Base-by-base conservation (phyloP, 2,888 invertebrate species). In the Drosophila kambysellisi region DNA sequence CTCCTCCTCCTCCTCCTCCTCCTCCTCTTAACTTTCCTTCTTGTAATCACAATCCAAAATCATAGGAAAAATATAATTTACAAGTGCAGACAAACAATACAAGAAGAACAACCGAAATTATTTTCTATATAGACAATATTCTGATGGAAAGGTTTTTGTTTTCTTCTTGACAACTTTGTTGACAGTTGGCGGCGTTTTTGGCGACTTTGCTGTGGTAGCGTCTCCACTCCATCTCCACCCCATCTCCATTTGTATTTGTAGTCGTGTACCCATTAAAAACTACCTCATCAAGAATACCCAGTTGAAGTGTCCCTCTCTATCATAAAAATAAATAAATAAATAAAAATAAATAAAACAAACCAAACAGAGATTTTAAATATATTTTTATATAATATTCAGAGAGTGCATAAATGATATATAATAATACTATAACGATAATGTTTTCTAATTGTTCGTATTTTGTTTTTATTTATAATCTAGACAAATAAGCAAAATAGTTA, bases 141-240 rank as follows among this genome's bases (percentile, higher is more conserved):
- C 46, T 29, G 63, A 46, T 35, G 54, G 37, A 53, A 74, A 75
- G 61, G 54, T 70, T 74, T 64, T 51, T 41, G 37, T 70, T 65
- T 74, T 54, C 54, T 59, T 62, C 63, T 59, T 63, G 54, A 56
- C 74, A 74, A 74, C 68, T 74, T 74, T 74, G 74, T 68, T 74
- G 68, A 68, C 74, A 74, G 62, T 74, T 68, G 68, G 58, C 30
- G 62, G 51, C 51, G 48, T 74, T 68, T 74, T 51, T 46, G 74
- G 46, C 62, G 61, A 73, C 48, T 73, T 51, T 74, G 37, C 57
- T 74, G 41, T 74, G 39, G 53, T 51, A 37, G 43, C 37, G 15
- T 41, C 50, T 32, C 6, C 25, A 12, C 25, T 25, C 25, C 25
- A 25, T 25, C 25, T 25, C 25, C 25, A 25, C 25, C 25, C 25